Evolutionary conservation across 2,113 vertebrate genomes (phyloP), one percentile per base, ranked within the genome.

Genomic region (Hyla sarda): DNA sequence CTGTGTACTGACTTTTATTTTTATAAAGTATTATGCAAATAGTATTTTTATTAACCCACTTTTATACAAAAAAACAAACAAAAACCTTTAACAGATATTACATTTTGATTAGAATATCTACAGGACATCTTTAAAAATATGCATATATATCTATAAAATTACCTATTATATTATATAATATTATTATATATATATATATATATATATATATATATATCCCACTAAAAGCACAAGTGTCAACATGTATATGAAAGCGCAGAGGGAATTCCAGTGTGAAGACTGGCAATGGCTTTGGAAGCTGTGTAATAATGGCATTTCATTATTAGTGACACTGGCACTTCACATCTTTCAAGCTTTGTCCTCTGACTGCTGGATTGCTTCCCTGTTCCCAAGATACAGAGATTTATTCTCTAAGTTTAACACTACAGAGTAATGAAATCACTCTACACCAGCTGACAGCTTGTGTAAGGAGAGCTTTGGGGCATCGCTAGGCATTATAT

Each of bases 401-500:
- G 89, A 90, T 92, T 92, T 92, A 91, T 87, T 90, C 88, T 90
- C 90, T 90, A 87, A 90, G 89, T 85, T 90, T 91, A 92, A 91
- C 89, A 88, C 86, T 87, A 88, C 88, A 82, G 91, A 91, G 88
- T 89, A 91, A 91, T 91, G 90, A 91, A 91, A 90, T 90, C 86
- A 88, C 88, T 92, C 88, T 0, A 9, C 88, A 91, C 88, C 67
- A 92, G 89, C 88, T 89, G 91, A 90, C 90, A 90, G 90, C 82
- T 62, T 85, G 83, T 54, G 84, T 47, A 78, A 83, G 77, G 81
- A 37, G 80, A 90, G 89, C 89, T 91, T 90, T 87, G 89, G 86
- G 89, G 50, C 52, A 79, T 72, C 77, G 58, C 76, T 54, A 73
- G 85, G 67, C 67, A 86, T 82, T 86, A 74, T 79, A 82, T 86